Percentiles rank a stretch among this genome's conserved stretches.
Evolutionary conservation across 1,140 invertebrate species (phyloP).

Genomic region (Drosophila sturtevanti): DNA sequence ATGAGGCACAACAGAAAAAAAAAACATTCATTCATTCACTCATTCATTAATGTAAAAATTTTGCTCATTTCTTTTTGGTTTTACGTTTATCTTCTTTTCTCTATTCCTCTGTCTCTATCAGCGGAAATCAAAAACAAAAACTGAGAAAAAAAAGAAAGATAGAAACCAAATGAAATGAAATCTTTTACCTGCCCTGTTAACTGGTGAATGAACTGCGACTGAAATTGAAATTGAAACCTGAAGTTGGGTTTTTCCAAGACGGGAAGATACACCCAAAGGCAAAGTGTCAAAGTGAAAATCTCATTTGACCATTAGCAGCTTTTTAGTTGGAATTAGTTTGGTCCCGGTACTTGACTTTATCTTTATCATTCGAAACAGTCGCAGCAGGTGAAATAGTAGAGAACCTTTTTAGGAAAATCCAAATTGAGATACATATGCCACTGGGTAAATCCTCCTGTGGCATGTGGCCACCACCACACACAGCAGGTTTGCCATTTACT

Average conservation of each 20-base stretch:
- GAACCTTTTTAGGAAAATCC: slow-evolving; percentile 51
- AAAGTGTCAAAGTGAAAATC: slow-evolving; percentile 6
- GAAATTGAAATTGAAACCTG: slow-evolving; percentile 14
- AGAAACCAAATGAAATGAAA: slow-evolving; percentile 47
- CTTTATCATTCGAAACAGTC: slow-evolving; percentile 12
- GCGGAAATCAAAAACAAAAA: slow-evolving; percentile 61
- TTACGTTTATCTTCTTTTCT: slow-evolving; percentile 15
- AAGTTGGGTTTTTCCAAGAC: slow-evolving; percentile 2
- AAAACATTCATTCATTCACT: slow-evolving; percentile 51
- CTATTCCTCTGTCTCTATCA: slow-evolving; percentile 30
- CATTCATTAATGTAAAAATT: slow-evolving; percentile 50
- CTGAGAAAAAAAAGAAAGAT: slow-evolving; percentile 23
- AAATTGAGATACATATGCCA: neutral
- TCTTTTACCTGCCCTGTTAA: slow-evolving; percentile 61
- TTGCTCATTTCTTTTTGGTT: slow-evolving; percentile 47
- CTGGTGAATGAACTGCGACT: slow-evolving; percentile 64
- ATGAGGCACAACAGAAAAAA: slow-evolving; percentile 34
- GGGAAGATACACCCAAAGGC: neutral
- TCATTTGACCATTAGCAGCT: slow-evolving; percentile 61
- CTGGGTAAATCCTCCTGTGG: slow-evolving; percentile 63
- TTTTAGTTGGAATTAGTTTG: slow-evolving; percentile 69
- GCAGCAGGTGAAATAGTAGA: slow-evolving; percentile 47
- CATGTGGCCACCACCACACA: slow-evolving; percentile 17
- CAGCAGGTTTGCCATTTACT: neutral
- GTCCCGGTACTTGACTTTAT: slow-evolving; percentile 69